Conservation (phyloP, 2,113 vertebrate genomes). For the Acrocephalus kingi region DNA sequence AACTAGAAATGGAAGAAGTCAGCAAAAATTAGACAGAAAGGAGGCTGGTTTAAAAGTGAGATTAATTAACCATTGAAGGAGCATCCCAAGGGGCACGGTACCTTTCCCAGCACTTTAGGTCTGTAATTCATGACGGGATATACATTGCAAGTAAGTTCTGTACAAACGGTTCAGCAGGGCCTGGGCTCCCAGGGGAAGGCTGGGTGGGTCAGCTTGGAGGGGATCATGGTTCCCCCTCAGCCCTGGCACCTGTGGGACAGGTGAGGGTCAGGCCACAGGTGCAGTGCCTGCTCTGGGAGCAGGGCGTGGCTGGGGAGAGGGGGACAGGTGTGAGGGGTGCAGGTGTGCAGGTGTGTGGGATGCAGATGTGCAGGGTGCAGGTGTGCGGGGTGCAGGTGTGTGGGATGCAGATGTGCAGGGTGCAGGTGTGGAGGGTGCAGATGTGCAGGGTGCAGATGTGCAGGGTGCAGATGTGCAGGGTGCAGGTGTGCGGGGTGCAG, state of each 20-base stretch:
- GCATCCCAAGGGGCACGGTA: not conserved
- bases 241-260: not conserved
- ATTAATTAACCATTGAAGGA: constrained; percentile 22
- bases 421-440: not conserved
- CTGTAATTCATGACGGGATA: not conserved
- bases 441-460: not conserved
- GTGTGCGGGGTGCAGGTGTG: too few relatives aligned
- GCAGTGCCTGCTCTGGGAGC: not conserved
- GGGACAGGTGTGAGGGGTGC: too few relatives aligned
- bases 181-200: rapidly evolving
- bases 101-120: not conserved
- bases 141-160: not conserved
- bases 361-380: not conserved
- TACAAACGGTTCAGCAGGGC: not conserved
- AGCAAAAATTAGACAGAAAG: not conserved
- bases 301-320: not conserved
- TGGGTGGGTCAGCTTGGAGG: not conserved
- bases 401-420: rapidly evolving
- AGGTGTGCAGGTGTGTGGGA: rapidly evolving
- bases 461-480: rapidly evolving
- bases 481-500: too few relatives aligned
- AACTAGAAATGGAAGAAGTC: not conserved
- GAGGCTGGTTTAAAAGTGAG: not conserved
- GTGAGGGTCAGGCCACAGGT: too few relatives aligned
- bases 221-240: rapidly evolving